A percentile compares a stretch with the other conserved stretches of the same genome.
These are phyloP conservation scores for Meandrusa payeni DNA, from an alignment of 2,888 invertebrate species.

Conservation along the genomic window DNA sequence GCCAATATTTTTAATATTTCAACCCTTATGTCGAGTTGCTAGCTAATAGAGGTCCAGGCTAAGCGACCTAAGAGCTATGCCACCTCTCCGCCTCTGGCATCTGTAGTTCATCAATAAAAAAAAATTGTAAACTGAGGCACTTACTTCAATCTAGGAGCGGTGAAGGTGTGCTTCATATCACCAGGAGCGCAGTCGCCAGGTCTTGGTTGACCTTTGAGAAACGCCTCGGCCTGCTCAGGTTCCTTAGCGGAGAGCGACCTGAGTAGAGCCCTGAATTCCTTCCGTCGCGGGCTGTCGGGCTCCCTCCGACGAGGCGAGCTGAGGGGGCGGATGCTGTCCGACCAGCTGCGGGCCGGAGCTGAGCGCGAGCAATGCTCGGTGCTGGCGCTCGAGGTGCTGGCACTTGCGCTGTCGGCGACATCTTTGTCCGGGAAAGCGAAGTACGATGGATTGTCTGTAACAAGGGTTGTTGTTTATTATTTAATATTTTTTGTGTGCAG, in stretches of 20 bases:
- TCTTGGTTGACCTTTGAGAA: constrained; percentile 85
- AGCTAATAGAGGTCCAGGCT: too few species aligned
- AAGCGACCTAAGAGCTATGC: too few species aligned
- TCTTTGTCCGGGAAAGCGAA: constrained; percentile 83
- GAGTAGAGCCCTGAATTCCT: constrained; percentile 81
- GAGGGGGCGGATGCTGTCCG: constrained; percentile 55
- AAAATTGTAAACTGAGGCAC: too few species aligned
- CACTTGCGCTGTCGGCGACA: constrained; percentile 54
- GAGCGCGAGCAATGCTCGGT: constrained; percentile 84
- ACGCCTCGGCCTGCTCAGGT: constrained; percentile 83
- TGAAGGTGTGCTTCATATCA: constrained; percentile 70
- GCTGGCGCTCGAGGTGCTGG: constrained; percentile 39
- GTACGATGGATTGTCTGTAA: constrained; percentile 89
- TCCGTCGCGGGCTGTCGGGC: constrained; percentile 67
- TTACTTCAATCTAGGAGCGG: constrained; percentile 72
- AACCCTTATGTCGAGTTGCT: too few species aligned
- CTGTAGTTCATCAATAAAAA: too few species aligned
- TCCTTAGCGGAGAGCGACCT: constrained; percentile 84
- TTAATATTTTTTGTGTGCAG: too few species aligned
- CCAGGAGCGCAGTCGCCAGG: constrained; percentile 84
- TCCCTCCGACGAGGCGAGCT: constrained; percentile 62
- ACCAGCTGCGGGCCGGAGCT: constrained; percentile 84
- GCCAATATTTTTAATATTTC: too few species aligned
- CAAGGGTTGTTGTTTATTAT: too few species aligned
- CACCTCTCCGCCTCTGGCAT: too few species aligned